A percentile compares a stretch with the other conserved stretches of the same genome.
phyloP scores from a whole-genome alignment of 2,797 vertebrate genomes.

The Micropoecilia bifurca region DNA sequence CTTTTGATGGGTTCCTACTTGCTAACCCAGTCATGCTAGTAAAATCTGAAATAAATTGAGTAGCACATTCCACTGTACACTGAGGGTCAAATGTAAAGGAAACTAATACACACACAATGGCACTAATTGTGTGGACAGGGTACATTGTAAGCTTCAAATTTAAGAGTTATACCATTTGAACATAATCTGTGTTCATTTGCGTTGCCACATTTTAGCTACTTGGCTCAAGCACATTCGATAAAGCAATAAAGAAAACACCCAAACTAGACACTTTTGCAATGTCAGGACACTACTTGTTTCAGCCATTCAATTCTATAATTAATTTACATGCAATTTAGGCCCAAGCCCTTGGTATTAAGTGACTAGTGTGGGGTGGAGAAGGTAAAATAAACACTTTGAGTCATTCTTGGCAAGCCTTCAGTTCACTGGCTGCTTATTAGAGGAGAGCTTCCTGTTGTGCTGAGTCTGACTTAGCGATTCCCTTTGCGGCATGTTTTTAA shows the following conservation, averaged over 20 bases:
- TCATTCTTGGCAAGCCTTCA: slow-evolving; percentile 32
- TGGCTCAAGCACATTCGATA: not conserved
- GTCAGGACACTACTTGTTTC: not conserved
- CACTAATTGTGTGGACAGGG: not conserved
- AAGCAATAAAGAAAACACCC: not conserved
- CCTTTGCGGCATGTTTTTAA: slow-evolving; percentile 20
- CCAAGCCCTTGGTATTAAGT: slow-evolving; percentile 5
- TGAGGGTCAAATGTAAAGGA: not conserved
- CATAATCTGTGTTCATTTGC: not conserved
- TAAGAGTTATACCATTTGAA: not conserved
- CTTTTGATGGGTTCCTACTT: not conserved
- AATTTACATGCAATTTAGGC: not conserved
- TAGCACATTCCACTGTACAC: not conserved
- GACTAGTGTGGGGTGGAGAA: slow-evolving; percentile 13
- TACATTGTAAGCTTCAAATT: not conserved
- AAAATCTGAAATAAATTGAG: not conserved
- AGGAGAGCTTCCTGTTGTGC: slow-evolving; percentile 30
- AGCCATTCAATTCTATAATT: not conserved
- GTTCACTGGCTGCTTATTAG: slow-evolving; percentile 40
- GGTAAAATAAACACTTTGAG: slow-evolving; percentile 40
- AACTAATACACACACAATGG: not conserved
- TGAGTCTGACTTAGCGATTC: slow-evolving; percentile 30
- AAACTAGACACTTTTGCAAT: not conserved
- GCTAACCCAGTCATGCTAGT: not conserved
- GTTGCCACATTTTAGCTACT: no score